Base-by-base conservation (phyloP, 2,888 invertebrate genomes). In the Thymelicus acteon region DNA sequence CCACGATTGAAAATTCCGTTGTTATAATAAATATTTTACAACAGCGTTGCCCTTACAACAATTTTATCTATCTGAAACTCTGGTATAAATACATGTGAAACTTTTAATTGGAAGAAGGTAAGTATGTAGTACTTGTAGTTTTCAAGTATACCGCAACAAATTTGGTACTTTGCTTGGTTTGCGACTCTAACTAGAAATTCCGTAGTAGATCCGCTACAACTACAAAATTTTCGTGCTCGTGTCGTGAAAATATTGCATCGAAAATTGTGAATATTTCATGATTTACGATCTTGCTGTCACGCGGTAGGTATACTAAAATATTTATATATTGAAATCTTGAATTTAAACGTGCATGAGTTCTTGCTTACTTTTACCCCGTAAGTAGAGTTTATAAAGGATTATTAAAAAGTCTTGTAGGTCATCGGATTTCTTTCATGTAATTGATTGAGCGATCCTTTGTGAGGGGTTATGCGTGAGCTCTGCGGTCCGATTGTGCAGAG, bases 401-500 rank as follows among this genome's bases (percentile, higher is more conserved):
- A 87, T 87, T 88, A 86, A 87, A 89, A 90, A 88, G 63, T 89
- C 85, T 86, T 85, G 82, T 79, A 84, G 82, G 82, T 84, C 54
- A 54, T 54, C 84, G 82, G 83, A 81, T 86, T 85, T 85, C 86
- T 88, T 85, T 90, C 79, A 88, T 88, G 83, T 88, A 91, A 91
- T 89, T 88, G 88, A 85, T 86, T 87, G 84, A 84, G 84, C 83
- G 82, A 86, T 87, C 85, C 87, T 87, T 90, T 88, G 85, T 88
- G 82, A 79, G 80, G 79, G 76, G 76, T 78, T 79, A 82, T 89
- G 88, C 88, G 87, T 90, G 84, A 79, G 82, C 77, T 83, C 84
- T 84, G 83, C 80, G 84, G 86, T 86, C 78, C 82, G 80, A 85
- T 85, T 85, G 86, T 85, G 82, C 80, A 82, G 81, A 85, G 85